phyloP scores from a whole-genome alignment of 2,797 vertebrate genomes.

The Leptodactylus fallax region DNA sequence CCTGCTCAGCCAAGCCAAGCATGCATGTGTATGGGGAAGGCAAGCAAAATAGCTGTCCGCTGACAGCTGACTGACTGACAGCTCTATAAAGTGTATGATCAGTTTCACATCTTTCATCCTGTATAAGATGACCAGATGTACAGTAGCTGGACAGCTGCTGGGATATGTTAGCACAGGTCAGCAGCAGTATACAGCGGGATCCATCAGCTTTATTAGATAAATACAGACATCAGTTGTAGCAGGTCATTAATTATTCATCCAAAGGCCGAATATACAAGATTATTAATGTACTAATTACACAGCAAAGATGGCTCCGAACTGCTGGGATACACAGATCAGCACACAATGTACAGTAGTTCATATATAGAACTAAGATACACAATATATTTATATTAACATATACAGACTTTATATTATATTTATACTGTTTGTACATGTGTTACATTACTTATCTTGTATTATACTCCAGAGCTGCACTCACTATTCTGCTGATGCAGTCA shows the following conservation, averaged over 20 bases:
- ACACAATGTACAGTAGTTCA: background rate
- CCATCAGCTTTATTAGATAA: background rate
- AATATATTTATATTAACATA: background rate
- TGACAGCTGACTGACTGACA: too few relatives aligned
- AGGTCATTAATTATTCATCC: background rate
- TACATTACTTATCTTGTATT: too few relatives aligned
- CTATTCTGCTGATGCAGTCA: too few relatives aligned
- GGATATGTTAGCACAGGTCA: background rate
- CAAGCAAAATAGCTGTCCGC: too few relatives aligned
- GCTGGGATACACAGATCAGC: background rate
- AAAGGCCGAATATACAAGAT: slow-evolving; percentile 10
- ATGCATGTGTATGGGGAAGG: too few relatives aligned
- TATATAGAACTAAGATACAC: background rate
- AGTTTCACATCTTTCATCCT: too few relatives aligned
- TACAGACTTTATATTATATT: background rate
- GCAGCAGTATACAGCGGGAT: background rate
- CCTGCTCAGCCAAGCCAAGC: too few relatives aligned
- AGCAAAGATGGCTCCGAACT: background rate
- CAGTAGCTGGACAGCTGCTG: too few relatives aligned
- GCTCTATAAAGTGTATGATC: too few relatives aligned
- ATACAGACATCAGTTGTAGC: background rate
- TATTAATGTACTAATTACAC: slow-evolving; percentile 19
- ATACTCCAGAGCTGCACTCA: too few relatives aligned
- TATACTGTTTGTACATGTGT: too few relatives aligned
- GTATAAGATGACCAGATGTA: too few relatives aligned